Evolutionary conservation across 2,797 vertebrate genomes (phyloP), one percentile per base, ranked within the genome.

Genomic region (Martes flavigula): DNA sequence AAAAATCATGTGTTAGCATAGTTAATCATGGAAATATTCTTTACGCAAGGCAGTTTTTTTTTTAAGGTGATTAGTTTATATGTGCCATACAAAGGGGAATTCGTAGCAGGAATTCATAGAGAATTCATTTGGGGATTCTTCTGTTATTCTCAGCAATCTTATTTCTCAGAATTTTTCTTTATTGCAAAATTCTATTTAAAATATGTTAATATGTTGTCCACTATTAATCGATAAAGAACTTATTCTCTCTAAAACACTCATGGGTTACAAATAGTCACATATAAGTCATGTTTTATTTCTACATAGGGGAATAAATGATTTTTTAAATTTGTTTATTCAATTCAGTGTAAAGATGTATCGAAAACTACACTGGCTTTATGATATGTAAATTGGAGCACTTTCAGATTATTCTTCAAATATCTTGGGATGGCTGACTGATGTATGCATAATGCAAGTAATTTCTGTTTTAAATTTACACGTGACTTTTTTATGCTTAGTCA

Each of bases 311-410:
- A 66, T 62, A 77, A 82, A 15, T 87, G 20, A 77, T 85, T 95
- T 97, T 86, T n/a, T 14, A 68, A 93, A 79, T 56, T 68, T 62
- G 79, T 32, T 91, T 85, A 78, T 32, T 94, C 43, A 85, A 85
- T 35, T 92, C 48, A 83, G 32, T 20, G 85, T 32, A 78, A 78
- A 94, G 21, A 20, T 51, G 5, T 70, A 7, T 62, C 35, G 54
- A 75, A 94, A 92, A 27, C 0, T 38, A 35, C 15, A 92, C 35
- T 90, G 48, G 10, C 14, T 87, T 84, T 58, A 48, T 62, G 87
- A 94, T 90, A 25, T n/a, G 23, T 96, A 77, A 64, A 32, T 27
- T 91, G 21, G n/a, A 91, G 17, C 56, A 35, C 38, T 93, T 94
- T n/a, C 7, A 70, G 54, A 73, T 88, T 72, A 46, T 48, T 95